These are phyloP conservation scores for Corythornis vintsioides DNA, from an alignment of 2,113 vertebrate genomes.

Conservation along the genomic window DNA sequence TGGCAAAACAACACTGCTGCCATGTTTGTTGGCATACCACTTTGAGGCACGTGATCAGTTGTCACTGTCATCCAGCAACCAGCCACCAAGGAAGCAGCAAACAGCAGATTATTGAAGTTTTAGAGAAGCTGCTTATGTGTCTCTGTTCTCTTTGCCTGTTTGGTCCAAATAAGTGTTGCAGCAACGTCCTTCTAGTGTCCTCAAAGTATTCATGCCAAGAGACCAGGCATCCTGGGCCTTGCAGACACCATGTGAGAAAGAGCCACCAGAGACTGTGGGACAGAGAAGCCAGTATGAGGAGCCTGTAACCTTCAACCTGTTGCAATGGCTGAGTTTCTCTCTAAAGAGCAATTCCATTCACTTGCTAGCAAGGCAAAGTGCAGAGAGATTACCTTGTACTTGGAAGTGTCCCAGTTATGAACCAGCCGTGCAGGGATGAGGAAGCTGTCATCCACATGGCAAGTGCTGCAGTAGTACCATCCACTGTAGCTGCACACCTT, in stretches of 20 bases:
- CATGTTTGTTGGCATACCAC: background rate
- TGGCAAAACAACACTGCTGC: background rate
- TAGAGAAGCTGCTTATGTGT: background rate
- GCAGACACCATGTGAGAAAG: background rate
- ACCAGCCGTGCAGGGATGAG: conserved; percentile 95
- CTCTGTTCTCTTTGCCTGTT: background rate
- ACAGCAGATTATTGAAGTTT: background rate
- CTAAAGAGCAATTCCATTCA: background rate
- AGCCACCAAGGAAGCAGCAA: background rate
- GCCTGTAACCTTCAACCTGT: background rate
- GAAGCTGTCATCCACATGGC: conserved; percentile 93
- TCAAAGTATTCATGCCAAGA: background rate
- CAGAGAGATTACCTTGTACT: conserved; percentile 87
- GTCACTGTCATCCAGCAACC: background rate
- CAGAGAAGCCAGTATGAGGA: background rate
- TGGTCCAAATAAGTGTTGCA: background rate
- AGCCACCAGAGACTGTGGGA: rapidly evolving
- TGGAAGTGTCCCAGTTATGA: conserved; percentile 97
- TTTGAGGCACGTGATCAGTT: background rate
- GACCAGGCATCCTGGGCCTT: background rate
- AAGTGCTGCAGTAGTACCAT: conserved; percentile 95
- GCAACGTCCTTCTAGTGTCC: background rate
- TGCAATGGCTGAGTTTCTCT: background rate
- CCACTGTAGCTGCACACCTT: conserved; percentile 98
- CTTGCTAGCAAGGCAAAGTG: background rate